These are phyloP conservation scores for Drosophila rhopaloa DNA, from an alignment of 1,140 invertebrate species.

Conservation along the genomic window DNA sequence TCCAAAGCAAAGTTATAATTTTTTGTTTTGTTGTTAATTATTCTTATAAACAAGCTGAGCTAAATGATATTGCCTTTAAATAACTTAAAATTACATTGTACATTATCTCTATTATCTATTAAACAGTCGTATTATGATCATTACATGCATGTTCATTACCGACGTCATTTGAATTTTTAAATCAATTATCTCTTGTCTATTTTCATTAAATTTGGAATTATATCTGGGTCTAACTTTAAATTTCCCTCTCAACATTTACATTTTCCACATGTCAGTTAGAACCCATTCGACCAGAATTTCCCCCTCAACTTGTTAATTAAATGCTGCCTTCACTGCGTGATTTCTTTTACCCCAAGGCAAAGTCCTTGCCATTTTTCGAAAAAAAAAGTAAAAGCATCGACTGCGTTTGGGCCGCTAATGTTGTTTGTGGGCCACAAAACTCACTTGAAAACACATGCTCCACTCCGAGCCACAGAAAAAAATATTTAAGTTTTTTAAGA, in stretches of 20 bases:
- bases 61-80: no score
- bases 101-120: no score
- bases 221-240: constrained; percentile 1
- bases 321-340: constrained; percentile 34
- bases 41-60: no score
- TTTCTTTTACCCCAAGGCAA: constrained; percentile 28
- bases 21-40: no score
- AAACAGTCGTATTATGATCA: no score
- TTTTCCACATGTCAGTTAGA: constrained; percentile 22
- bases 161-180: not conserved
- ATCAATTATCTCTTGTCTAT: not conserved
- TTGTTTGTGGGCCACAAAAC: constrained; percentile 59
- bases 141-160: no score
- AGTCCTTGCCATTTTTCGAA: constrained; percentile 19
- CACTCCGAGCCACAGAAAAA: constrained; percentile 1
- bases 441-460: constrained; percentile 49
- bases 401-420: constrained; percentile 42
- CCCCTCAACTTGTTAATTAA: constrained; percentile 64
- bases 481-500: not conserved
- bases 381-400: not conserved
- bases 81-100: no score
- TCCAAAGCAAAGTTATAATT: no score
- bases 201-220: constrained; percentile 3
- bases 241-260: constrained; percentile 12
- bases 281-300: constrained; percentile 17